Conservation (phyloP, 1,140 invertebrate genomes). For the Meteorus sp. region DNA sequence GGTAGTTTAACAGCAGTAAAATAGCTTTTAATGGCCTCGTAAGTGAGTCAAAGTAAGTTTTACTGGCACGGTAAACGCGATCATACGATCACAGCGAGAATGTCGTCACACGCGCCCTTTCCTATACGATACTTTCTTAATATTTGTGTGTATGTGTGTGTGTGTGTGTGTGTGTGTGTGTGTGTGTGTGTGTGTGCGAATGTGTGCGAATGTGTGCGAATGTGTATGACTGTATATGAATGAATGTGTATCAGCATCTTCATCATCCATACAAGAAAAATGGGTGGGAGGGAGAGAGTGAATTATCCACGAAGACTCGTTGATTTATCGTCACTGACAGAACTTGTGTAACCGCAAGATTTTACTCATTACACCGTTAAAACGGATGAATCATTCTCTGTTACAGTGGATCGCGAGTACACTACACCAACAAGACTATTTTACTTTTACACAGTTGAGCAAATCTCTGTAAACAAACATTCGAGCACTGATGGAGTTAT, state of each 20-base stretch:
- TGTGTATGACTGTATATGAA: no score
- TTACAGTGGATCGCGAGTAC: no score
- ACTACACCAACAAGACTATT: no score
- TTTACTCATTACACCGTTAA: constrained; percentile 9
- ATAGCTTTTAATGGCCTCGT: constrained; percentile 16
- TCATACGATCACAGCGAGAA: constrained; percentile 17
- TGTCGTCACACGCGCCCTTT: constrained; percentile 22
- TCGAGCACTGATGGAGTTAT: no score
- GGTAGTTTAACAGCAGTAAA: constrained; percentile 24
- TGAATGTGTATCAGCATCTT: no score
- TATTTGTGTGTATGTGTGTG: no score
- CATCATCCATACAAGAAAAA: not conserved
- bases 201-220: no score
- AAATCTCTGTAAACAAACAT: no score
- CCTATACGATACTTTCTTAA: constrained; percentile 6
- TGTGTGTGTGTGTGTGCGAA: no score
- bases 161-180: no score
- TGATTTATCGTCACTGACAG: constrained; percentile 26
- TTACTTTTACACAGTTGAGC: no score
- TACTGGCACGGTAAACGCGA: constrained; percentile 23
- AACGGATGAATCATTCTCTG: constrained; percentile 8
- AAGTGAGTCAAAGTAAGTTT: constrained; percentile 29
- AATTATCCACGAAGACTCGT: constrained; percentile 3
- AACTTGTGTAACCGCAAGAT: constrained; percentile 20
- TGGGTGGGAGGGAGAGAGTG: not conserved